A percentile compares a stretch with the other conserved stretches of the same genome.
Evolutionary conservation across 2,113 vertebrate genomes (phyloP).

Genomic region (Embiotoca jacksoni): DNA sequence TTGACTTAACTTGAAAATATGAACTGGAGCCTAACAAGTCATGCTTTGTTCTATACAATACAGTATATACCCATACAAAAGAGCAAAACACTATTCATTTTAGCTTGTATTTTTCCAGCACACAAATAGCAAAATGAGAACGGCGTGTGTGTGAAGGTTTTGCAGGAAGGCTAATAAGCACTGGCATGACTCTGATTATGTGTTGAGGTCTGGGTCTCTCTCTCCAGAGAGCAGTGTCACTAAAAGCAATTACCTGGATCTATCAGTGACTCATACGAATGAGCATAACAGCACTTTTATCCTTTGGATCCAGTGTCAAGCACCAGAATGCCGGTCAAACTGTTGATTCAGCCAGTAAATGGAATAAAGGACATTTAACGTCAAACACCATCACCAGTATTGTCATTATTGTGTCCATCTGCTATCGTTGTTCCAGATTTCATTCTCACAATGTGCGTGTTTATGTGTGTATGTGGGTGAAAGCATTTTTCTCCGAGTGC

Average conservation of each 20-base stretch:
- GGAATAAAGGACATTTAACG: constrained; percentile 51
- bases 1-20: background rate
- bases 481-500: background rate
- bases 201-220: constrained; percentile 10
- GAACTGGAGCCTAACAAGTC: background rate
- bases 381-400: constrained; percentile 46
- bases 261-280: constrained; percentile 56
- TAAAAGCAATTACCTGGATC: constrained; percentile 66
- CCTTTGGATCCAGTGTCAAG: constrained; percentile 51
- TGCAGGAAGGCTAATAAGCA: constrained; percentile 46
- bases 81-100: background rate
- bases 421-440: constrained; percentile 41
- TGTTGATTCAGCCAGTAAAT: constrained; percentile 41
- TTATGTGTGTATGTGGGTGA: background rate
- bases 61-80: background rate
- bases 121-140: background rate
- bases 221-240: constrained; percentile 50
- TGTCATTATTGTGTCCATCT: constrained; percentile 61
- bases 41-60: background rate
- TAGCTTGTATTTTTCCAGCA: background rate
- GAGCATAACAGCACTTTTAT: constrained; percentile 61
- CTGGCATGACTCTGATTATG: constrained; percentile 37
- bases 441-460: constrained; percentile 5
- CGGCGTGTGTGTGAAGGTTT: constrained; percentile 10
- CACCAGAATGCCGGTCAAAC: constrained; percentile 34